A percentile compares a stretch with the other conserved stretches of the same genome.
Conservation (phyloP, 2,113 vertebrate genomes). For the Nesospiza acunhae region DNA sequence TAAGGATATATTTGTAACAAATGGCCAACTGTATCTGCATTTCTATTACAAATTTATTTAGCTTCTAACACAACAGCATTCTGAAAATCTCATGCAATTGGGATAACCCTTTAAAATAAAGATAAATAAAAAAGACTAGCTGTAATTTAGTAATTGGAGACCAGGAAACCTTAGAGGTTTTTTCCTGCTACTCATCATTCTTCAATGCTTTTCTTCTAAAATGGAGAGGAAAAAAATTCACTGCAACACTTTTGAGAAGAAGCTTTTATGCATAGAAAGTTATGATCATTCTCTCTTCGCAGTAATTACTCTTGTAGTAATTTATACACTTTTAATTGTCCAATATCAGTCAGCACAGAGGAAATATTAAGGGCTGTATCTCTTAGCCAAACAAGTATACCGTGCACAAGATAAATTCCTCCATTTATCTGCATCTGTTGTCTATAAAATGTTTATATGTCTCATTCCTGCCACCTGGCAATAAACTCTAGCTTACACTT, state of each 20-base stretch:
- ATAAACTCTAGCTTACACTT: slow-evolving; percentile 61
- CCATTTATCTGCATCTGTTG: slow-evolving; percentile 74
- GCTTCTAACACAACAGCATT: not conserved
- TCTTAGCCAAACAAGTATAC: slow-evolving; percentile 35
- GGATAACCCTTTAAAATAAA: not conserved
- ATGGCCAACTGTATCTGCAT: not conserved
- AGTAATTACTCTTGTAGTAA: not conserved
- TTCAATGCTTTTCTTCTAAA: not conserved
- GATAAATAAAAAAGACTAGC: not conserved
- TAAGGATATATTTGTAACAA: not conserved
- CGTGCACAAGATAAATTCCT: slow-evolving; percentile 42
- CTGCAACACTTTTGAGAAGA: not conserved
- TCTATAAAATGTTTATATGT: slow-evolving; percentile 73
- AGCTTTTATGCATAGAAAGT: not conserved
- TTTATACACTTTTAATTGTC: slow-evolving; percentile 27
- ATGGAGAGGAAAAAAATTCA: not conserved
- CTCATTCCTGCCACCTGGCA: slow-evolving; percentile 69
- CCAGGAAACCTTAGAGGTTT: not conserved
- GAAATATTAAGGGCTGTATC: slow-evolving; percentile 19
- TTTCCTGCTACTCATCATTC: not conserved
- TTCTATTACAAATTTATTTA: not conserved
- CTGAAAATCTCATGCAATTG: not conserved
- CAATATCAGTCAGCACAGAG: not conserved
- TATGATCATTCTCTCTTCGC: not conserved
- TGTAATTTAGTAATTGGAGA: not conserved